Evolutionary conservation across 92 coral and sea anemone genomes (phyloP).

Genomic region (Pocillopora grandis): DNA sequence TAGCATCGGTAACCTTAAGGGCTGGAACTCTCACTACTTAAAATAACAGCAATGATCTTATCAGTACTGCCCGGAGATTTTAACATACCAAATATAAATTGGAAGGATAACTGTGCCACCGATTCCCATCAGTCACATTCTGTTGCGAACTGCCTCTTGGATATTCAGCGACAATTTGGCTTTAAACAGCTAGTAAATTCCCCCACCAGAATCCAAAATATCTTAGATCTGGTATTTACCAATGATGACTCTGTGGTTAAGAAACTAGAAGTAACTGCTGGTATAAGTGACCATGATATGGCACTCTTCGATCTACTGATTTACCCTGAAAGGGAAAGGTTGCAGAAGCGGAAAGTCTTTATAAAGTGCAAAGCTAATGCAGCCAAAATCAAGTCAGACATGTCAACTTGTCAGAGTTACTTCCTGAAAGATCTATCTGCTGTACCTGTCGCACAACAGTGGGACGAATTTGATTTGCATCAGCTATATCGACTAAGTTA

Average conservation of each 20-base stretch:
- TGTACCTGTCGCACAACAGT: too few relatives aligned
- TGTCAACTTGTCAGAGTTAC: too few relatives aligned
- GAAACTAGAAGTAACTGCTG: background rate
- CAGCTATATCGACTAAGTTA: too few relatives aligned
- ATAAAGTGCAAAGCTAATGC: too few relatives aligned
- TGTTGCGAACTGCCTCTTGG: background rate
- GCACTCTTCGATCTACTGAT: background rate
- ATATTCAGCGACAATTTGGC: background rate
- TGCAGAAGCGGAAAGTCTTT: slow-evolving; percentile 1
- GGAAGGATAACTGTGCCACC: slow-evolving; percentile 2
- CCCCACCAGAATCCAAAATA: background rate
- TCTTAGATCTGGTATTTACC: slow-evolving; percentile 5
- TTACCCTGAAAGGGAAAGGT: background rate
- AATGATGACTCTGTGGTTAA: background rate
- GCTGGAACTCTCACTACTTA: too few relatives aligned
- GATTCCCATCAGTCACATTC: background rate
- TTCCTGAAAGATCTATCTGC: too few relatives aligned
- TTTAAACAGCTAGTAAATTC: background rate
- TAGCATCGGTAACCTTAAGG: too few relatives aligned
- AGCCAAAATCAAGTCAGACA: too few relatives aligned
- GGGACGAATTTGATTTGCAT: too few relatives aligned
- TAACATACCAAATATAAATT: background rate
- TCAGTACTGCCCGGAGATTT: background rate
- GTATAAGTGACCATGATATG: background rate
- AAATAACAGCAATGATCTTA: background rate